phyloP scores from a whole-genome alignment of 2,888 invertebrate species.

The Patella pellucida region DNA sequence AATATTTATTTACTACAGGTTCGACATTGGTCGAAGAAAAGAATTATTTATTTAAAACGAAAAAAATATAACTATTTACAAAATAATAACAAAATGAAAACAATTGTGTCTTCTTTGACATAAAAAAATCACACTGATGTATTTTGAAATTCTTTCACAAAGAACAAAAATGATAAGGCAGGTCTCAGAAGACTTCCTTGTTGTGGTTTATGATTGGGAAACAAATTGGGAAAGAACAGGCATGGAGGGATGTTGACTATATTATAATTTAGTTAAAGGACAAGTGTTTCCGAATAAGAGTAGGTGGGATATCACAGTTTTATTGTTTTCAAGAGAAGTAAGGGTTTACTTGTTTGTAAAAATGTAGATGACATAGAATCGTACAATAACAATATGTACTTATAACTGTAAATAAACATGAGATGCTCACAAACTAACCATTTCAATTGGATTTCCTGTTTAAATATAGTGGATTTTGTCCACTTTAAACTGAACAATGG shows the following conservation, averaged over 20 bases:
- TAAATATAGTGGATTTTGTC: too few relatives aligned
- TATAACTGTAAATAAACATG: too few relatives aligned
- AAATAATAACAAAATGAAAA: conserved; percentile 19
- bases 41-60: conserved; percentile 13
- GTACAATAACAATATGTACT: too few relatives aligned
- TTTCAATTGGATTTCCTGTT: too few relatives aligned
- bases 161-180: neutral
- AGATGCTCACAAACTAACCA: too few relatives aligned
- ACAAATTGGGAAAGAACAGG: neutral
- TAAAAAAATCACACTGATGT: conserved; percentile 12
- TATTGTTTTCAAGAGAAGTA: too few relatives aligned
- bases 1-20: conserved; percentile 23
- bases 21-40: conserved; percentile 17
- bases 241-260: neutral
- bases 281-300: too few relatives aligned
- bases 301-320: too few relatives aligned
- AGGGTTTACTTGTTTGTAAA: too few relatives aligned
- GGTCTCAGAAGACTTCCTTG: neutral
- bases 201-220: neutral
- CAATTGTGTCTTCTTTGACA: conserved; percentile 2
- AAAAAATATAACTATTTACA: conserved; percentile 19
- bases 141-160: neutral
- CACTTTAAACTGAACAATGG: too few relatives aligned
- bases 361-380: too few relatives aligned
- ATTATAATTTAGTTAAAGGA: too few relatives aligned